Conservation (phyloP, 2,113 vertebrate genomes). For the Naja naja region DNA sequence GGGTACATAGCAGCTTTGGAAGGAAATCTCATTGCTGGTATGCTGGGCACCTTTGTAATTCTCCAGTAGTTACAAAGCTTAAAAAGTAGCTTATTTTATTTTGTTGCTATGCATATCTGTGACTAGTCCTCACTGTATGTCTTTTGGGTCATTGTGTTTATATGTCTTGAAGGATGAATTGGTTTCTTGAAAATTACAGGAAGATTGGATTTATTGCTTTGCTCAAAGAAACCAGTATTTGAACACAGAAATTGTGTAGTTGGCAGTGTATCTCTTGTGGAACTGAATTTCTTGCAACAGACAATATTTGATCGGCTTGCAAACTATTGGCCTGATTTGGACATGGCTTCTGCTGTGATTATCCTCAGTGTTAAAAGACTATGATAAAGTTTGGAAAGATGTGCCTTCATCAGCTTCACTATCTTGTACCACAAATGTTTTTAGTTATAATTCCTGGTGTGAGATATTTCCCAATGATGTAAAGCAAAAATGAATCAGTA, state of each 20-base stretch:
- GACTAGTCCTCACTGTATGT: not conserved
- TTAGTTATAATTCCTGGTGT: not conserved
- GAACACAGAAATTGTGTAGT: not conserved
- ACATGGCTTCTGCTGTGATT: not conserved
- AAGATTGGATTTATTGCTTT: not conserved
- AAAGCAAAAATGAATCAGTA: too few species aligned
- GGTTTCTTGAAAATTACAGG: not conserved
- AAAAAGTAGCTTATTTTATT: not conserved
- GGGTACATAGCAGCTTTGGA: not conserved
- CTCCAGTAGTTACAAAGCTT: not conserved
- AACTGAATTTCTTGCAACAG: not conserved
- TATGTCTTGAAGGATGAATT: not conserved
- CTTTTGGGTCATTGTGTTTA: not conserved
- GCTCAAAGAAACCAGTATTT: not conserved
- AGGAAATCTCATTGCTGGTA: not conserved
- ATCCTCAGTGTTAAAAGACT: not conserved
- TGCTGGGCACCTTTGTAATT: not conserved
- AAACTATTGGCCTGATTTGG: not conserved
- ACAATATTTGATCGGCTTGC: not conserved
- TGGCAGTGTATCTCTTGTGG: not conserved
- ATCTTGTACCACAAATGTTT: not conserved
- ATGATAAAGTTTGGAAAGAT: not conserved
- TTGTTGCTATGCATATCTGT: not conserved
- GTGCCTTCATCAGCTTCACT: not conserved
- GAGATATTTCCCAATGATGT: not conserved